Base-by-base conservation (phyloP, 2,113 vertebrate genomes). In the Reinhardtius hippoglossoides region DNA sequence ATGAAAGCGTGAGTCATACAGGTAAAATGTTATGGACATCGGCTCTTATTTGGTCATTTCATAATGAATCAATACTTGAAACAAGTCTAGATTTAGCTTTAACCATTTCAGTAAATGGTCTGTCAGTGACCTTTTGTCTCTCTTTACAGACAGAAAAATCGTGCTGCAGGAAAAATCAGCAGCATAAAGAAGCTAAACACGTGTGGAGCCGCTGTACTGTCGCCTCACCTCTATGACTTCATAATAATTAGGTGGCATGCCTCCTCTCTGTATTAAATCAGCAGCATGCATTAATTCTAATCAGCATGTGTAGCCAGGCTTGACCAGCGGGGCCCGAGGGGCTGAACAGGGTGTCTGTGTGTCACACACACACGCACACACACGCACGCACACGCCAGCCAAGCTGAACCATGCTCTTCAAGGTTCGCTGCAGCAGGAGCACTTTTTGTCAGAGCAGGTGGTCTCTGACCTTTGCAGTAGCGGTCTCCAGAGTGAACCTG, bases 221-320 rank as follows among this genome's bases (percentile, higher is more conserved):
- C 37, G 2, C 35, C 78, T 88, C 87, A 68, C 83, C 83, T 76
- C 85, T 78, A 80, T 67, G 76, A 83, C 88, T 90, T 89, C 80
- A 90, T 83, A 88, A 88, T 92, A 87, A 90, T 89, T 81, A 87
- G 71, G 67, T 86, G 71, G 54, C 58, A 64, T 77, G 81, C 71
- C 89, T 88, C 76, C 60, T 61, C 90, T 85, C 83, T 88, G 80
- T 79, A 89, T 89, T 89, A 90, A 90, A 93, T 81, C 90, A 85
- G 81, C 72, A 71, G 37, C 82, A 66, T 74, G 84, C 87, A 92
- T 92, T 92, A 82, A 92, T 92, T 90, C 81, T 91, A 92, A 93
- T 94, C 88, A 92, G 89, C 16, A 44, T 62, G 89, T 77, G 87
- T 83, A 92, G 87, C 83, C 89, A 89, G 81, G 87, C 92, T 80